These are phyloP conservation scores for Lamellibrachia columna DNA, from an alignment of 2,888 invertebrate species.

Conservation along the genomic window DNA sequence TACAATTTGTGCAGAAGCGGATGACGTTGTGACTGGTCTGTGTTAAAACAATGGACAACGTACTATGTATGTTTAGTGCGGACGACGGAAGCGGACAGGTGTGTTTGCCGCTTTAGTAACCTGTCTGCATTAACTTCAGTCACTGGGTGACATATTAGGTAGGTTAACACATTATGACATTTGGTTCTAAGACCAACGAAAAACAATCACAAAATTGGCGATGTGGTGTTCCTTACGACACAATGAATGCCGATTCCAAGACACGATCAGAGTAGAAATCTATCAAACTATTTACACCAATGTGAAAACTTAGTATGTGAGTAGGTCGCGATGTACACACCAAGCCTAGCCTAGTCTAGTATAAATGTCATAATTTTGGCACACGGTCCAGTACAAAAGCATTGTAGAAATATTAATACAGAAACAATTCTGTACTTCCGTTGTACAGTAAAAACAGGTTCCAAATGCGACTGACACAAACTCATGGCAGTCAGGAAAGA, in stretches of 20 bases:
- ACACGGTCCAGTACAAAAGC: neutral
- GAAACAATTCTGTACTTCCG: slow-evolving; percentile 7
- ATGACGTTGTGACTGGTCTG: too few relatives aligned
- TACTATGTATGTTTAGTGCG: too few relatives aligned
- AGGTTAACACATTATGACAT: neutral
- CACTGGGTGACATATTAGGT: neutral
- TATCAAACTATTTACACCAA: neutral
- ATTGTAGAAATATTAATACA: slow-evolving; percentile 23
- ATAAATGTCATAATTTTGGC: neutral
- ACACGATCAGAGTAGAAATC: slow-evolving; percentile 17
- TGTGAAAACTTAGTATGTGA: neutral
- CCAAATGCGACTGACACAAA: neutral
- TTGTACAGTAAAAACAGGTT: neutral
- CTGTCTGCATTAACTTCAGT: neutral
- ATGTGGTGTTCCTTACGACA: neutral
- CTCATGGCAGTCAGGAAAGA: neutral
- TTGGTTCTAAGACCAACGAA: neutral
- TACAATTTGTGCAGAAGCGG: too few relatives aligned
- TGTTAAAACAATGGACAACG: too few relatives aligned
- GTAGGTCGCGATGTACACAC: neutral
- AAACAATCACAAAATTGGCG: neutral
- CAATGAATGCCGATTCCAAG: neutral
- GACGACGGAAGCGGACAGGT: too few relatives aligned
- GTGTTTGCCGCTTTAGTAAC: neutral
- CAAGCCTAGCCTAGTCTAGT: slow-evolving; percentile 8